Evolutionary conservation across 2,113 vertebrate species (phyloP), one percentile per base, ranked within the genome.

Genomic region (Mirounga angustirostris): DNA sequence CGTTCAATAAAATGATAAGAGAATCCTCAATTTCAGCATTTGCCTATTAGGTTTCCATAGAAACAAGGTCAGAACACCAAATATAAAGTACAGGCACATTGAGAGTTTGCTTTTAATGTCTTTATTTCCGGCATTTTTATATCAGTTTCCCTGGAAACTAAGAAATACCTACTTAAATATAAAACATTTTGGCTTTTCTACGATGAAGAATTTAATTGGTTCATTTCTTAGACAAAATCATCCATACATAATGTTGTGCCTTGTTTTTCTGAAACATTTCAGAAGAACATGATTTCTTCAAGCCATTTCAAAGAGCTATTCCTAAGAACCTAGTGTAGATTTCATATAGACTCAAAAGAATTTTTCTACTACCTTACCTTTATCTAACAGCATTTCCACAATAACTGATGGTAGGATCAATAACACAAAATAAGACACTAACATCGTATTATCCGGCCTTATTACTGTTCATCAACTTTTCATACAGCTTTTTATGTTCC

Each of bases 91-190:
- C 28, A 92, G 40, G 43, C 54, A 82, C 26, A 58, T 36, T 74
- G 58, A 87, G 92, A 88, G 30, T 96, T 98, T 93, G 73, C 50
- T 85, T 96, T 93, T 89, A 84, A 82, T 93, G 19, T 82, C 73
- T 96, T 85, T 93, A 94, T 97, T 97, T 97, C 63, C 82, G 61
- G 84, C 65, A 76, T 5, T 92, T 91, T 89, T 91, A 52, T 65
- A 69, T 61, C 43, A 33, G 50, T 97, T 94, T 96, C 80, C 81
- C 54, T 93, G 78, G 85, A 93, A 97, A 94, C 78, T 85, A 90
- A 94, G 88, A 96, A 85, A 95, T 87, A 90, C 28, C 36, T 95
- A 56, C 43, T 92, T 94, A 52, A 36, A 65, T 93, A 22, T 83
- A 91, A 94, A 97, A 71, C 50, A 92, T 43, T 80, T 87, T 85